Evolutionary conservation across 2,888 invertebrate genomes (phyloP).

Genomic region (Conchocele bisecta): DNA sequence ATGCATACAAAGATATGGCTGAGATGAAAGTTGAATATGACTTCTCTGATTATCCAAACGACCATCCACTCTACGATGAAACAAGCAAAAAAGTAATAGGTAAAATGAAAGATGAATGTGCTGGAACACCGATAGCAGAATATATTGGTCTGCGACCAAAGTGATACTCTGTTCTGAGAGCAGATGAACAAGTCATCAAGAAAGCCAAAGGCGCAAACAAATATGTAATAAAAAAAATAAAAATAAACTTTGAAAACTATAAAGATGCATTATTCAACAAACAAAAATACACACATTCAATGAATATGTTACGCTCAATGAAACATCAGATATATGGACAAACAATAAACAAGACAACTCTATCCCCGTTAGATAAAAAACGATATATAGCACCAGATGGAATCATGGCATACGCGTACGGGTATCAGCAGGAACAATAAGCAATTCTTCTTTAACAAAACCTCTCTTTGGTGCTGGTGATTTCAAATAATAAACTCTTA

Average conservation of each 20-base stretch:
- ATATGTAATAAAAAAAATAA: conserved; percentile 41
- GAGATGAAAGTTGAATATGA: conserved; percentile 37
- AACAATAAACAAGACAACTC: too few species aligned
- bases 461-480: too few species aligned
- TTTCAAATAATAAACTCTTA: too few species aligned
- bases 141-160: conserved; percentile 48
- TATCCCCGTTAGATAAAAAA: too few species aligned
- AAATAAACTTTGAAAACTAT: conserved; percentile 34
- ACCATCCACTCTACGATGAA: conserved; percentile 41
- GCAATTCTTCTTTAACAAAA: too few species aligned
- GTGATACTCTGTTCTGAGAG: conserved; percentile 31
- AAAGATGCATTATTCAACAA: conserved; percentile 52
- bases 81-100: conserved; percentile 43
- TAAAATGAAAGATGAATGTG: conserved; percentile 46
- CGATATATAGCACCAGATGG: too few species aligned
- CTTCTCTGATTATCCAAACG: conserved; percentile 38
- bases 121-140: conserved; percentile 33
- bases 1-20: conserved; percentile 78
- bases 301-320: conserved; percentile 48
- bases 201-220: conserved; percentile 39
- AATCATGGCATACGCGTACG: too few species aligned
- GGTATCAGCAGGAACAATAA: too few species aligned
- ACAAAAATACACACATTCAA: conserved; percentile 44
- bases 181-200: conserved; percentile 28
- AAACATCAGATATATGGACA: conserved; percentile 51